Conservation (phyloP, 2,113 vertebrate species). For the Notarius quadriscutis region DNA sequence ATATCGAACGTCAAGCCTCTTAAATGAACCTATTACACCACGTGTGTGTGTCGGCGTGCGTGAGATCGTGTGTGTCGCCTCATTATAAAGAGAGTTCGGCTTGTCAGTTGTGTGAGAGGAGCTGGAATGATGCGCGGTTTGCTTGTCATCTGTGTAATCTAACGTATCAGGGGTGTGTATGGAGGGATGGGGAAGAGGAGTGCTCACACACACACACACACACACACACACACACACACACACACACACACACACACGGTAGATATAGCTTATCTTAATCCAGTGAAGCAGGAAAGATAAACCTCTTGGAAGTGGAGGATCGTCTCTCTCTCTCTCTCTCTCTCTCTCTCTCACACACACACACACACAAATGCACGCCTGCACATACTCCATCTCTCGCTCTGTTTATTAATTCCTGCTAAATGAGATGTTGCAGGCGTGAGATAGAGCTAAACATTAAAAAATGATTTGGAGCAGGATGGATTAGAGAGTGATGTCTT, state of each 20-base stretch:
- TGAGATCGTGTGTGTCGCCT: conserved; percentile 84
- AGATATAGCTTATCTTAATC: conserved; percentile 43
- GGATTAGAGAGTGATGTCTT: conserved; percentile 64
- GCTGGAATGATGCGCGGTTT: conserved; percentile 87
- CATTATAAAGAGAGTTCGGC: conserved; percentile 84
- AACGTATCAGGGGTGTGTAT: conserved; percentile 84
- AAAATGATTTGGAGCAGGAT: conserved; percentile 68
- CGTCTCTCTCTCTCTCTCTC: background rate
- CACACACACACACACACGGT: background rate
- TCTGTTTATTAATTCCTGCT: conserved; percentile 66
- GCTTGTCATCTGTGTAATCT: conserved; percentile 92
- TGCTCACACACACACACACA: conserved; percentile 6
- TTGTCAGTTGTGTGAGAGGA: conserved; percentile 88
- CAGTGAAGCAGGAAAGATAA: conserved; percentile 75
- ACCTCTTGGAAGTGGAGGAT: conserved; percentile 72
- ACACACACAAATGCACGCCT: background rate
- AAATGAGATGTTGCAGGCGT: conserved; percentile 64
- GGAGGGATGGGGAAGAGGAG: conserved; percentile 76
- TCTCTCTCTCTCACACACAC: background rate
- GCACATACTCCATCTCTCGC: background rate
- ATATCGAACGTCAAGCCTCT: conserved; percentile 89
- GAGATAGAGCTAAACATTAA: conserved; percentile 67
- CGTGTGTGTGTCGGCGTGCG: background rate
- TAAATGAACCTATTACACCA: conserved; percentile 86
- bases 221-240: conserved; percentile 2